These are phyloP conservation scores for Neelides folsomi DNA, from an alignment of 2,888 invertebrate genomes.

Conservation along the genomic window DNA sequence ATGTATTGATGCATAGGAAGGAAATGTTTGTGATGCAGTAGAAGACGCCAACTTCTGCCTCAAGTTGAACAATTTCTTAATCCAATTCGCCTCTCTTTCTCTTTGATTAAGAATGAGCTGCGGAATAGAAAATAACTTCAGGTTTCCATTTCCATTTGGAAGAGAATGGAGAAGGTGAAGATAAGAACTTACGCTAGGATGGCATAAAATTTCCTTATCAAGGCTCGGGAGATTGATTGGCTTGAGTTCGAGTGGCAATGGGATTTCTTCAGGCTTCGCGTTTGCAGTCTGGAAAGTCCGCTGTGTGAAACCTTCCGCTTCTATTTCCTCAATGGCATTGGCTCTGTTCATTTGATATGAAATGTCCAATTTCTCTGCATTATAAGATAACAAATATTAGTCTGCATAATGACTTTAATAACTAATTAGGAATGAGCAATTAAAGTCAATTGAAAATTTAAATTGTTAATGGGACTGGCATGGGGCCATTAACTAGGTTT, in stretches of 20 bases:
- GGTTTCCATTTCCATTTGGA: not conserved
- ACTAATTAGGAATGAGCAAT: too few relatives aligned
- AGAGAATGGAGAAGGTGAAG: not conserved
- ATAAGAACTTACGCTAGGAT: slow-evolving; percentile 24
- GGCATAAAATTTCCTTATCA: slow-evolving; percentile 28
- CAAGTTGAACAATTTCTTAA: slow-evolving; percentile 19
- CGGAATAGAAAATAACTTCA: slow-evolving; percentile 2
- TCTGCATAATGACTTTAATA: not conserved
- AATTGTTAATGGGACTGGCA: too few relatives aligned
- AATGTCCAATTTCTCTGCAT: slow-evolving; percentile 28
- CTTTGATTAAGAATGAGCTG: slow-evolving; percentile 28
- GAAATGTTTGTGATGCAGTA: slow-evolving; percentile 1
- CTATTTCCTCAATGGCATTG: slow-evolving; percentile 29
- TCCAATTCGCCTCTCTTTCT: slow-evolving; percentile 31
- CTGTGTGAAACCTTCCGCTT: slow-evolving; percentile 26
- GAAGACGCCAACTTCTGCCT: slow-evolving; percentile 20
- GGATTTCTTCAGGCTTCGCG: slow-evolving; percentile 25
- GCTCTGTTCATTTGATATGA: slow-evolving; percentile 22
- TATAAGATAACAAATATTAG: not conserved
- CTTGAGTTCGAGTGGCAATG: slow-evolving; percentile 29
- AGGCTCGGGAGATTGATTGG: slow-evolving; percentile 25
- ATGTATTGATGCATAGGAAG: not conserved
- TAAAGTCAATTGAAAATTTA: not conserved
- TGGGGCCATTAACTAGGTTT: not conserved
- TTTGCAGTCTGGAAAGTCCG: slow-evolving; percentile 23